These are phyloP conservation scores for Aramus guarauna DNA, from an alignment of 2,113 vertebrate species.

Conservation along the genomic window DNA sequence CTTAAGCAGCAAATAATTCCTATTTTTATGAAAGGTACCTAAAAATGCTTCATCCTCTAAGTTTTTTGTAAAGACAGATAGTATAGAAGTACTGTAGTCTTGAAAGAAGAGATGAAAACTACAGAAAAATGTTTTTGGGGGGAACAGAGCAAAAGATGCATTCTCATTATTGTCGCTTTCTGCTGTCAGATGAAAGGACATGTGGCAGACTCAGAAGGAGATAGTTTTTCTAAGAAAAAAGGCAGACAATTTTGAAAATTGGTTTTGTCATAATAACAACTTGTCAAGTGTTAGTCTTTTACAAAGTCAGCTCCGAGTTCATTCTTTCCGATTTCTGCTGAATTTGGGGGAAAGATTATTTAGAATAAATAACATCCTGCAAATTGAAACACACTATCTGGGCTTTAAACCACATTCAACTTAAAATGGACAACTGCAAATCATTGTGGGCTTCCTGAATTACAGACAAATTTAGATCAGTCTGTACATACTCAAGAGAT, in stretches of 20 bases:
- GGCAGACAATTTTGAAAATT: neutral
- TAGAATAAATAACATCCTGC: neutral
- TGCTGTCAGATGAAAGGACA: neutral
- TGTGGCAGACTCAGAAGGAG: neutral
- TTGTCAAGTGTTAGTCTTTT: neutral
- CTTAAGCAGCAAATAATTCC: neutral
- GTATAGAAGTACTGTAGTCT: neutral
- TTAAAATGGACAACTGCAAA: neutral
- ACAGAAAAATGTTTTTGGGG: neutral
- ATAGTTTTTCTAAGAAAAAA: slow-evolving; percentile 6
- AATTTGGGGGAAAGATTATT: neutral
- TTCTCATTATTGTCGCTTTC: neutral
- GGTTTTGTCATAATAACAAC: neutral
- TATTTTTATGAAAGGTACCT: neutral
- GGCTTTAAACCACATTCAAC: neutral
- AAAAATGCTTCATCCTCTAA: neutral
- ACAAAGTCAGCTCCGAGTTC: neutral
- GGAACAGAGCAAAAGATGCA: neutral
- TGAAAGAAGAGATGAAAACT: neutral
- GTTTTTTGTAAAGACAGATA: neutral
- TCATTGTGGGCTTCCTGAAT: neutral
- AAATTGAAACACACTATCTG: neutral
- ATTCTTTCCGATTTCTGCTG: neutral
- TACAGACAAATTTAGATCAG: neutral
- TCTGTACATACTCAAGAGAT: neutral